Percentiles rank a stretch among this genome's conserved stretches.
Evolutionary conservation across 2,113 vertebrate genomes (phyloP).

Genomic region (Lepisosteus osseus): DNA sequence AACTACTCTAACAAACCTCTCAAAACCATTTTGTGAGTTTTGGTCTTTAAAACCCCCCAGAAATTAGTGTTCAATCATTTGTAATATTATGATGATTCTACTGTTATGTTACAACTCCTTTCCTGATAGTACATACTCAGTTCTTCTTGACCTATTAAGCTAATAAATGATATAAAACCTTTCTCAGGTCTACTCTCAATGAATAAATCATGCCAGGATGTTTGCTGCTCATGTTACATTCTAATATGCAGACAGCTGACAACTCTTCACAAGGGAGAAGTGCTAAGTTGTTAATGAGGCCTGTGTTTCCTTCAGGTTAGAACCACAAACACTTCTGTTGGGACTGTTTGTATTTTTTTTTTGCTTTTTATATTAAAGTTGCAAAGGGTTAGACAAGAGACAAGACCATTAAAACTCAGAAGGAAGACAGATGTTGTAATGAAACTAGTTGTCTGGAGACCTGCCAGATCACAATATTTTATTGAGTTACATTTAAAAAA

Average conservation of each 20-base stretch:
- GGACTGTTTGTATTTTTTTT: too few relatives aligned
- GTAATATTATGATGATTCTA: too few relatives aligned
- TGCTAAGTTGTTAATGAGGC: not conserved
- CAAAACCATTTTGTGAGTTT: too few relatives aligned
- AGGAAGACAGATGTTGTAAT: not conserved
- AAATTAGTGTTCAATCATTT: too few relatives aligned
- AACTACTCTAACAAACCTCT: too few relatives aligned
- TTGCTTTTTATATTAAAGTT: not conserved
- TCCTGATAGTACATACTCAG: too few relatives aligned
- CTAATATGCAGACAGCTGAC: constrained; percentile 12
- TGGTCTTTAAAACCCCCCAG: too few relatives aligned
- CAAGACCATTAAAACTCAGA: not conserved
- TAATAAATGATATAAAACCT: constrained; percentile 12
- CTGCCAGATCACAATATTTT: too few relatives aligned
- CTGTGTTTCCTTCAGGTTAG: not conserved
- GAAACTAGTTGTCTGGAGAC: too few relatives aligned
- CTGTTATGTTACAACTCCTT: too few relatives aligned
- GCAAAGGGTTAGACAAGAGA: not conserved
- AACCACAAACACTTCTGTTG: not conserved
- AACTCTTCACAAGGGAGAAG: not conserved
- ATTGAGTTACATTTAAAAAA: too few relatives aligned
- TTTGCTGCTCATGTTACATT: not conserved
- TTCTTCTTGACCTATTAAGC: not conserved
- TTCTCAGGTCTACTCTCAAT: not conserved
- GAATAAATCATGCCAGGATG: constrained; percentile 14